Percentiles rank a stretch among this genome's conserved stretches.
Evolutionary conservation across 2,113 vertebrate genomes (phyloP).

Genomic region (Phoenicopterus ruber): DNA sequence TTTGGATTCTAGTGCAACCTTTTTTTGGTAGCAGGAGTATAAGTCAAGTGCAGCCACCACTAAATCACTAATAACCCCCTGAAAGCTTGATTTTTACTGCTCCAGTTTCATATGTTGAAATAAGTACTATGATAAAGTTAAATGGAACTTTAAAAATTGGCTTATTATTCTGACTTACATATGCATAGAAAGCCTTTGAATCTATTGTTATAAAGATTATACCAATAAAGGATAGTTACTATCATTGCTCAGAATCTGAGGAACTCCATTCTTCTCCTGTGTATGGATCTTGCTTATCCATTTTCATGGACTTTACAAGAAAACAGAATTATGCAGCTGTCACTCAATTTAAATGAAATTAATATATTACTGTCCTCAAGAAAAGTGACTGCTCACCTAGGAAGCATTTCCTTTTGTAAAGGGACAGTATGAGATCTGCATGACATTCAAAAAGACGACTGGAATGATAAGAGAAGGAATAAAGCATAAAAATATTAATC

Average conservation of each 20-base stretch:
- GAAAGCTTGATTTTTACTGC: neutral
- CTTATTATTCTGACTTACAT: neutral
- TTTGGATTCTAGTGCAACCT: neutral
- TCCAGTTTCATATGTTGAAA: neutral
- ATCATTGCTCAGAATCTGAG: neutral
- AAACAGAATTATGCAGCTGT: conserved; percentile 16
- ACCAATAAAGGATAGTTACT: neutral
- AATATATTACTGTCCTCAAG: neutral
- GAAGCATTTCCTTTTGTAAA: neutral
- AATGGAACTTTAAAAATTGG: neutral
- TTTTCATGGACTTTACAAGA: conserved; percentile 23
- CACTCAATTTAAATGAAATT: conserved; percentile 37
- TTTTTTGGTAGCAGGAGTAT: neutral
- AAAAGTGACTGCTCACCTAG: neutral
- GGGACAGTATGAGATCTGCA: neutral
- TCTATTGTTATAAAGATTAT: neutral
- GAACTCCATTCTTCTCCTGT: neutral
- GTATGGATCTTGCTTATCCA: neutral
- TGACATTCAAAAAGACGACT: neutral
- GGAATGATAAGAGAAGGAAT: neutral
- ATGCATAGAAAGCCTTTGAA: neutral
- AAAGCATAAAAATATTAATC: neutral
- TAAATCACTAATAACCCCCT: neutral
- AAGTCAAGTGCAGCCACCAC: neutral
- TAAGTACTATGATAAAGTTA: neutral